phyloP scores from a whole-genome alignment of 37 sponge, comb jelly and placozoan genomes.

The Dysidea cf. avara region DNA sequence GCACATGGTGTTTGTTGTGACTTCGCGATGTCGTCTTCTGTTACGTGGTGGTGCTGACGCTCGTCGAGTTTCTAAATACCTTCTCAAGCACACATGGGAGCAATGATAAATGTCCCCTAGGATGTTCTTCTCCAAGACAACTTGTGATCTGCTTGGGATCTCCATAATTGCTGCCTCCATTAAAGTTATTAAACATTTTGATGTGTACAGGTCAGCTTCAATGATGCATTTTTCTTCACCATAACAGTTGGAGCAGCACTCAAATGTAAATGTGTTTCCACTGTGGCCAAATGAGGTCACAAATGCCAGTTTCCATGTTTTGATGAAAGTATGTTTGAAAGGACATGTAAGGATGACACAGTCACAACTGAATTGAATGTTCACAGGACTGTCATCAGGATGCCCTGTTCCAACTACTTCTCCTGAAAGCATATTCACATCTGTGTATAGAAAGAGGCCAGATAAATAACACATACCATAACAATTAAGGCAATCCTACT shows the following conservation, averaged over 20 bases:
- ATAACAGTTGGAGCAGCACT: conserved; percentile 51
- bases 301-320: conserved; percentile 55
- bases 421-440: conserved; percentile 40
- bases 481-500: too few relatives aligned
- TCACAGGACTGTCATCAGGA: conserved; percentile 46
- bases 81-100: conserved; percentile 36
- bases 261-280: conserved; percentile 68
- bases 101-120: conserved; percentile 77
- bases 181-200: conserved; percentile 23
- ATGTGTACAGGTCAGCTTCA: conserved; percentile 5
- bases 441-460: too few relatives aligned
- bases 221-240: too few relatives aligned
- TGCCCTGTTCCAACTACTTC: conserved; percentile 38
- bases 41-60: too few relatives aligned
- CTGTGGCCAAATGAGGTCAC: conserved; percentile 75
- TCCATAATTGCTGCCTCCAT: conserved; percentile 65
- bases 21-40: too few relatives aligned
- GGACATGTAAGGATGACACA: conserved; percentile 66
- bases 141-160: conserved; percentile 48
- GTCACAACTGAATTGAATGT: conserved; percentile 54
- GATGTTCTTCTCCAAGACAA: conserved; percentile 68
- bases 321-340: conserved; percentile 51
- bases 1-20: too few relatives aligned
- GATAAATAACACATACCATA: too few relatives aligned
- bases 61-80: too few relatives aligned